These are phyloP conservation scores for Otus sunia DNA, from an alignment of 2,113 vertebrate genomes.

Conservation along the genomic window DNA sequence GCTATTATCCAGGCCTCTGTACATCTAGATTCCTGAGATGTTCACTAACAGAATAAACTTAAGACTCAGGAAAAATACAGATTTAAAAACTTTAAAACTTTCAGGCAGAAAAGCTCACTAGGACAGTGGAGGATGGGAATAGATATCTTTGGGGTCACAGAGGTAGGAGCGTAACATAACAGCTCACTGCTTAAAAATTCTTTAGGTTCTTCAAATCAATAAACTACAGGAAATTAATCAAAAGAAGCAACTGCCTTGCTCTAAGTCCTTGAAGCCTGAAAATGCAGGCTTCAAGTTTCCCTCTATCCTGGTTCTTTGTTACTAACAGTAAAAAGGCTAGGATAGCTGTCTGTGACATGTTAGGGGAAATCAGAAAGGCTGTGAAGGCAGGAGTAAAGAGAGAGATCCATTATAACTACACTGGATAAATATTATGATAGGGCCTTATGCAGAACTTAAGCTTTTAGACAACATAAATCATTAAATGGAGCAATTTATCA, in stretches of 20 bases:
- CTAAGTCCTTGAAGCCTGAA: constrained; percentile 15
- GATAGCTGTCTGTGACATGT: background rate
- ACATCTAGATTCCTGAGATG: background rate
- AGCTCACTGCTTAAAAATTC: constrained; percentile 25
- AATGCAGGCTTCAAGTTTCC: background rate
- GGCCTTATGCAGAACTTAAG: background rate
- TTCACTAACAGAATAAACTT: background rate
- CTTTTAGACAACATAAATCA: constrained; percentile 2
- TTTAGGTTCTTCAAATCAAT: constrained; percentile 35
- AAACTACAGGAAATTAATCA: constrained; percentile 38
- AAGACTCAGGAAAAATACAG: background rate
- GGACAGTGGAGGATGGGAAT: background rate
- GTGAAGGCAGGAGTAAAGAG: background rate
- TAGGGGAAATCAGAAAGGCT: constrained; percentile 10
- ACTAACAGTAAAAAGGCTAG: background rate
- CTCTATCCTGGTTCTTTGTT: background rate
- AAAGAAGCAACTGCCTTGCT: constrained; percentile 6
- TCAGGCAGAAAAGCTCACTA: background rate
- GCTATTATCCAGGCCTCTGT: background rate
- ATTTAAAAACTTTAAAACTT: background rate
- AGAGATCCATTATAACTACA: background rate
- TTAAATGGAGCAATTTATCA: background rate
- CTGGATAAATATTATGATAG: constrained; percentile 5
- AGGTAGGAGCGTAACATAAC: background rate
- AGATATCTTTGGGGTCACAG: background rate